These are phyloP conservation scores for Ictalurus punctatus DNA, from an alignment of 2,113 vertebrate genomes.

Conservation along the genomic window DNA sequence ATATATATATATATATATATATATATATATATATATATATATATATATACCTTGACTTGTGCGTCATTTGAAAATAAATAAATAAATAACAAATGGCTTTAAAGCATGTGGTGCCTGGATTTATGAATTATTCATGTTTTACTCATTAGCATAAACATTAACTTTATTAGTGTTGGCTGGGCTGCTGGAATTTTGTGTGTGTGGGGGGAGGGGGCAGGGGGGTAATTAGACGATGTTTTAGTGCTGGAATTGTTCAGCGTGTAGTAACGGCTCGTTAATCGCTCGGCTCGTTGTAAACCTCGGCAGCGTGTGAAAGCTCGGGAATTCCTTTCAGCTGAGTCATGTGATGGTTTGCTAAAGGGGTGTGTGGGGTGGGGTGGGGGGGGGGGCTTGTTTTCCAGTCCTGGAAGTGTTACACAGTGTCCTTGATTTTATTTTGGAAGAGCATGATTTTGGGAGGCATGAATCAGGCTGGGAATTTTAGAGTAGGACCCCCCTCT, in stretches of 20 bases:
- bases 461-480: conserved; percentile 15
- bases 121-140: conserved; percentile 1
- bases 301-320: conserved; percentile 63
- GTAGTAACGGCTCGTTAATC: conserved; percentile 73
- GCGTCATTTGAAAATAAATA: neutral
- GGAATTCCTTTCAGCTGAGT: conserved; percentile 71
- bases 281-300: conserved; percentile 66
- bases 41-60: too few relatives aligned
- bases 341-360: conserved; percentile 62
- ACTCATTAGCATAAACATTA: neutral
- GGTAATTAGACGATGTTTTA: conserved; percentile 20
- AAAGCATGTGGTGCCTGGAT: neutral
- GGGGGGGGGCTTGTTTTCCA: conserved; percentile 41
- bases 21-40: too few relatives aligned
- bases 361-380: conserved; percentile 3
- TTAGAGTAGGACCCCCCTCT: neutral
- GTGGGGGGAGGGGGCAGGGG: neutral
- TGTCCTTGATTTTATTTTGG: conserved; percentile 18
- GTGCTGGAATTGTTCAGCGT: conserved; percentile 59
- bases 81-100: neutral
- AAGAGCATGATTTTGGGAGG: neutral
- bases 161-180: neutral
- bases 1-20: too few relatives aligned
- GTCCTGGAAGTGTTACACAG: neutral
- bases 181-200: neutral